phyloP scores from a whole-genome alignment of 1,140 invertebrate species.

The Ephestia elutella region DNA sequence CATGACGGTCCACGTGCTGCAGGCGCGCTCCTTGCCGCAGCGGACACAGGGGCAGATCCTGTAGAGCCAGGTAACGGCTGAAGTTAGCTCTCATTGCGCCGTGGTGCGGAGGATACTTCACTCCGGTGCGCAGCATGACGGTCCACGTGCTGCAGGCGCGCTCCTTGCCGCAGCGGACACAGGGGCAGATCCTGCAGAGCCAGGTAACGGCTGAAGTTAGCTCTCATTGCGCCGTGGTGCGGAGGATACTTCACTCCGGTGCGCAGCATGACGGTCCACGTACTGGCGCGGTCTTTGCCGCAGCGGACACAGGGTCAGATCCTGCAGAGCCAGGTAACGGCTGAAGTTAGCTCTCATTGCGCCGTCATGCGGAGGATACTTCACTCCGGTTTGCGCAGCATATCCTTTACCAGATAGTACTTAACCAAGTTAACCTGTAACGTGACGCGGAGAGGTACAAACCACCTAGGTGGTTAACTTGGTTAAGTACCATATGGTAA shows the following conservation, averaged over 20 bases:
- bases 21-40: slow-evolving; percentile 87
- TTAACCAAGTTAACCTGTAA: too few relatives aligned
- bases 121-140: too few relatives aligned
- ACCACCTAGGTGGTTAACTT: too few relatives aligned
- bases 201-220: too few relatives aligned
- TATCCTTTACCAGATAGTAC: too few relatives aligned
- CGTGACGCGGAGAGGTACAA: too few relatives aligned
- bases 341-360: too few relatives aligned
- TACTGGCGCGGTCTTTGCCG: slow-evolving; percentile 90
- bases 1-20: slow-evolving; percentile 76
- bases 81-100: too few relatives aligned
- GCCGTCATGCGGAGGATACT: too few relatives aligned
- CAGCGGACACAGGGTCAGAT: slow-evolving; percentile 82
- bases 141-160: slow-evolving; percentile 85
- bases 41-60: slow-evolving; percentile 83
- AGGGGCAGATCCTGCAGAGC: slow-evolving; percentile 83
- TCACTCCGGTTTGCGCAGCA: too few relatives aligned
- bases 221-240: too few relatives aligned
- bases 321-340: slow-evolving; percentile 86
- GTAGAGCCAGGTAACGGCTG: slow-evolving; percentile 87
- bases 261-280: slow-evolving; percentile 26
- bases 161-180: slow-evolving; percentile 84
- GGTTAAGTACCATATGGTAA: too few relatives aligned
- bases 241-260: not conserved
- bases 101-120: slow-evolving; percentile 5